Evolutionary conservation across 1,140 invertebrate species (phyloP).

Genomic region (Geopemphigus sp.): DNA sequence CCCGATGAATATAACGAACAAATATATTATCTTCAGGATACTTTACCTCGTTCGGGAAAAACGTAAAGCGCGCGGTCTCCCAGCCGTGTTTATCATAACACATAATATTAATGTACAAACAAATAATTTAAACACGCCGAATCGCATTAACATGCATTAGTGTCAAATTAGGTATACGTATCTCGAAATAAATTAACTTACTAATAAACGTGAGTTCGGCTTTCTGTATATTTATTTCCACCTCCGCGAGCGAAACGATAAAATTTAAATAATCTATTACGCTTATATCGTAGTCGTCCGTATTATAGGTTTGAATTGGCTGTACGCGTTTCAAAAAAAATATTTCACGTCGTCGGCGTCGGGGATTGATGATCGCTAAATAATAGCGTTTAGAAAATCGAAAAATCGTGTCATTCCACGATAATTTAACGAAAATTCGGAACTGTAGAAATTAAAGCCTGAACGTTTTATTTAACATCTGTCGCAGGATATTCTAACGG

Average conservation of each 20-base stretch:
- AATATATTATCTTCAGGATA: not conserved
- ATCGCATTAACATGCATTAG: constrained; percentile 22
- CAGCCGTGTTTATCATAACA: not conserved
- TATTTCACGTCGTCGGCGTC: not conserved
- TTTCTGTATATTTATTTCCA: not conserved
- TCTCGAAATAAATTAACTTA: constrained; percentile 22
- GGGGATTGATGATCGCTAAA: no score
- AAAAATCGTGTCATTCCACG: no score
- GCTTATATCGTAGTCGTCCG: no score
- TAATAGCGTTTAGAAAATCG: no score
- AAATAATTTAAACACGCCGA: not conserved
- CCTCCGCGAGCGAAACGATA: not conserved
- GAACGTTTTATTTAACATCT: no score
- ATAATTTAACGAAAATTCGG: no score
- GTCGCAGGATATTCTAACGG: no score
- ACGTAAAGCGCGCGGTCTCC: not conserved
- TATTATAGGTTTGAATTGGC: not conserved
- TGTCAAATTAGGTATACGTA: constrained; percentile 17
- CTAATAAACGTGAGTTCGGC: not conserved
- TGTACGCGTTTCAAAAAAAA: no score
- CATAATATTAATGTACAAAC: not conserved
- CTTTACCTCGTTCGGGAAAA: not conserved
- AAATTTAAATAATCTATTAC: constrained; percentile 25
- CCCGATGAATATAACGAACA: not conserved
- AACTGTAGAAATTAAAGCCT: no score